Evolutionary conservation across 1,140 invertebrate genomes (phyloP).

Genomic region (Camponotus vicinus): DNA sequence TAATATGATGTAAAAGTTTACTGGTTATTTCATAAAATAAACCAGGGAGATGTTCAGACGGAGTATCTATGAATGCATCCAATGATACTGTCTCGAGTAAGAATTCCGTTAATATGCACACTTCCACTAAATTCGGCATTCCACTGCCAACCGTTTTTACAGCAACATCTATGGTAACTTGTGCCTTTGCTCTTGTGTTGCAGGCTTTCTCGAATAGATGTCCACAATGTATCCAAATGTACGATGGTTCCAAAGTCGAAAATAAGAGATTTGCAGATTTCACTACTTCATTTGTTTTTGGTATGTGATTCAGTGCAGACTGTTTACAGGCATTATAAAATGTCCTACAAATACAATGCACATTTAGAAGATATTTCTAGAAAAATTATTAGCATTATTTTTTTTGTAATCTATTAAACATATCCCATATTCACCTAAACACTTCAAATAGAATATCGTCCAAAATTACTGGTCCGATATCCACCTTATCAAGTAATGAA

Average conservation of each 20-base stretch:
- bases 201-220: slow-evolving; percentile 90
- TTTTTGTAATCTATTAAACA: neutral
- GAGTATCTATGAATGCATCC: slow-evolving; percentile 93
- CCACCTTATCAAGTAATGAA: slow-evolving; percentile 95
- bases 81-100: slow-evolving; percentile 93
- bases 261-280: slow-evolving; percentile 96
- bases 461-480: slow-evolving; percentile 94
- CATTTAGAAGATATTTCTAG: slow-evolving; percentile 17
- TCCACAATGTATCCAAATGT: slow-evolving; percentile 95
- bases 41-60: slow-evolving; percentile 92
- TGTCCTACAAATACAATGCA: slow-evolving; percentile 81
- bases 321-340: slow-evolving; percentile 85
- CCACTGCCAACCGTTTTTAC: slow-evolving; percentile 88
- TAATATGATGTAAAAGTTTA: slow-evolving; percentile 88
- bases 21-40: slow-evolving; percentile 90
- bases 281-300: slow-evolving; percentile 88
- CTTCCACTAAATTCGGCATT: slow-evolving; percentile 88
- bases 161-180: slow-evolving; percentile 66
- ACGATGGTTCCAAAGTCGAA: slow-evolving; percentile 93
- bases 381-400: neutral
- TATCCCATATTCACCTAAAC: slow-evolving; percentile 88
- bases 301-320: slow-evolving; percentile 69
- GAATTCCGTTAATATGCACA: slow-evolving; percentile 92
- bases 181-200: slow-evolving; percentile 78
- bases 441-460: slow-evolving; percentile 95